Base-by-base conservation (phyloP, 2,888 invertebrate genomes). In the Aplocera efformata region DNA sequence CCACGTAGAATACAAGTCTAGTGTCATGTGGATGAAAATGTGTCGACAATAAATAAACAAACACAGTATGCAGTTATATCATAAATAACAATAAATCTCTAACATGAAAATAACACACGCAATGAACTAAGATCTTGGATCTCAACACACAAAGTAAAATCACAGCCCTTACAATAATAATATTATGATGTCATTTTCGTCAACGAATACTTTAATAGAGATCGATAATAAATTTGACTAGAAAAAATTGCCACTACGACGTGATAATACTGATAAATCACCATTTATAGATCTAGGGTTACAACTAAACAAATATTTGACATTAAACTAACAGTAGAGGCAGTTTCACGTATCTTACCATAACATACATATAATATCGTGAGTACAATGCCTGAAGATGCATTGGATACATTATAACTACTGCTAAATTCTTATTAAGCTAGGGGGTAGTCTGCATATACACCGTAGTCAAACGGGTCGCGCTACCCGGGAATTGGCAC, bases 121-220 rank as follows among this genome's bases (percentile, higher is more conserved):
- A 57, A 57, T 67, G 40, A 65, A 67, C 60, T 53, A 57, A 67
- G 71, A 79, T 79, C 76, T 72, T 67, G 63, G 77, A 74, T 78
- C 75, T 65, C 63, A 72, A 66, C 63, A 67, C 66, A 72, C 65
- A 80, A 84, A 83, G 64, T 68, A 79, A 55, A 83, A 72, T 86
- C 86, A 86, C 86, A 86, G 86, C 86, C 85, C 71, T 79, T 60
- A 78, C 64, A 76, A 73, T 74, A 77, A 77, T 65, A 59, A 64
- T 65, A 62, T 54, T 55, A 60, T 60, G 54, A 54, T 58, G 56
- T 56, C 48, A 62, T 40, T 49, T 47, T 43, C 45, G 38, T 47
- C 42, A 39, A 44, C 32, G 10, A 40, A 44, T 37, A 36, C 34
- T 31, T 39, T 10, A 38, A 48, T 41, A 42, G 39, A 51, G 49